Evolutionary conservation across 2,113 vertebrate genomes (phyloP).

Genomic region (Casuarius casuarius): DNA sequence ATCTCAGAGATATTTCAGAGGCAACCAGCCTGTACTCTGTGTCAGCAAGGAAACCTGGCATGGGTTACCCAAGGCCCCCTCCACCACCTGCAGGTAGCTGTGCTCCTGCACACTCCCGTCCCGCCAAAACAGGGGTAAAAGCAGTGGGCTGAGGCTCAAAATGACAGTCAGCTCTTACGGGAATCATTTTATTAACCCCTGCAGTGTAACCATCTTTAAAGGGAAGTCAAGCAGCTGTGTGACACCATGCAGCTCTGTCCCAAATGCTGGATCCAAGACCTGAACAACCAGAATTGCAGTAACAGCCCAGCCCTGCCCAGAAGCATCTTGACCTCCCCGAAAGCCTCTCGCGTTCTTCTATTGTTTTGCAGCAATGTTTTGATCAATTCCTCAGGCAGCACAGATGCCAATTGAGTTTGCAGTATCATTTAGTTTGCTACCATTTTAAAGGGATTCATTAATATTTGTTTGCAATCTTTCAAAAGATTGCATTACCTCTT

Average conservation of each 20-base stretch:
- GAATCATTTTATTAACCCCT: neutral
- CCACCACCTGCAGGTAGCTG: neutral
- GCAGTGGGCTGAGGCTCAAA: neutral
- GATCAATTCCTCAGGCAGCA: neutral
- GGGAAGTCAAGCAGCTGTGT: neutral
- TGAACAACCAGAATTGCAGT: neutral
- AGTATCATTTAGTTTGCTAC: neutral
- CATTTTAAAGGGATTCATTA: neutral
- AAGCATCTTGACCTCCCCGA: neutral
- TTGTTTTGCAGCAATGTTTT: neutral
- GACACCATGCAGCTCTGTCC: neutral
- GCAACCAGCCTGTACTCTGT: neutral
- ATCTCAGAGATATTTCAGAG: neutral
- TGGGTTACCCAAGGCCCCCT: neutral
- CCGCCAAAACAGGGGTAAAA: neutral
- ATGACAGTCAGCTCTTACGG: neutral
- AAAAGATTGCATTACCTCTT: neutral
- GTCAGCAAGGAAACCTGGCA: neutral
- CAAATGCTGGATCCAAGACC: neutral
- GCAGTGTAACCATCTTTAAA: neutral
- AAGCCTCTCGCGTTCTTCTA: neutral
- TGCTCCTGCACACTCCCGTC: neutral
- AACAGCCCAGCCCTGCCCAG: neutral
- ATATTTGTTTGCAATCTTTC: neutral
- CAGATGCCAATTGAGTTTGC: neutral